Conservation (phyloP, 53 echinoderm and acorn worm genomes). For the Henricia sp. region DNA sequence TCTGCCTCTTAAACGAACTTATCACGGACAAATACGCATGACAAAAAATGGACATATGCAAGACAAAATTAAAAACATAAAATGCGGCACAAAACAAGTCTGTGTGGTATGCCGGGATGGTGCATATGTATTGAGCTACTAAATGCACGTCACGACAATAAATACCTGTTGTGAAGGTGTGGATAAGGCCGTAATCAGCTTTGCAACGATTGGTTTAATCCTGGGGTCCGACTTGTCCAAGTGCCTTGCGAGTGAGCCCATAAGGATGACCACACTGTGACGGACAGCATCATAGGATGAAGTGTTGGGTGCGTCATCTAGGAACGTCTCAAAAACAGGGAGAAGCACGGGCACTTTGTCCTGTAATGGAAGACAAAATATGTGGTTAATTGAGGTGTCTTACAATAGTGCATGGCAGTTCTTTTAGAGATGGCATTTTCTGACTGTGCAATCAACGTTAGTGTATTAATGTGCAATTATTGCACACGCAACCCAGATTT, state of each 20-base stretch:
- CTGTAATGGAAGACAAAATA: slow-evolving; percentile 49
- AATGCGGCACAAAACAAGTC: background rate
- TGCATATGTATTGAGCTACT: too few species aligned
- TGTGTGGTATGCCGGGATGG: too few species aligned
- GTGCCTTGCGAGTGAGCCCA: slow-evolving; percentile 96
- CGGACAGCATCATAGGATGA: slow-evolving; percentile 86
- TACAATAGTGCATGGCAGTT: too few species aligned
- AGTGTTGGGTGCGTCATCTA: slow-evolving; percentile 86
- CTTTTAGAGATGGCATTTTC: too few species aligned
- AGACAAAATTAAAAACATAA: background rate
- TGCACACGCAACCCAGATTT: too few species aligned
- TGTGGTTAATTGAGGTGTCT: too few species aligned
- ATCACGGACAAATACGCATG: too few species aligned
- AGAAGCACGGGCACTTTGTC: slow-evolving; percentile 80
- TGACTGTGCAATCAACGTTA: too few species aligned
- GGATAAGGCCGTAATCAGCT: slow-evolving; percentile 91
- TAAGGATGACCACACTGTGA: slow-evolving; percentile 95
- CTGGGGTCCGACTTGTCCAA: slow-evolving; percentile 90
- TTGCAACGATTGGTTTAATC: slow-evolving; percentile 96
- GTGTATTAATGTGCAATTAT: too few species aligned
- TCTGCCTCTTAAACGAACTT: too few species aligned
- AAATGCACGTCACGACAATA: too few species aligned
- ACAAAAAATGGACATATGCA: too few species aligned
- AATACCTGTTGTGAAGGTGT: slow-evolving; percentile 95
- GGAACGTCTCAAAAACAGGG: slow-evolving; percentile 94